A percentile compares a stretch with the other conserved stretches of the same genome.
phyloP scores from a whole-genome alignment of 2,113 vertebrate genomes.

The Pavo muticus region DNA sequence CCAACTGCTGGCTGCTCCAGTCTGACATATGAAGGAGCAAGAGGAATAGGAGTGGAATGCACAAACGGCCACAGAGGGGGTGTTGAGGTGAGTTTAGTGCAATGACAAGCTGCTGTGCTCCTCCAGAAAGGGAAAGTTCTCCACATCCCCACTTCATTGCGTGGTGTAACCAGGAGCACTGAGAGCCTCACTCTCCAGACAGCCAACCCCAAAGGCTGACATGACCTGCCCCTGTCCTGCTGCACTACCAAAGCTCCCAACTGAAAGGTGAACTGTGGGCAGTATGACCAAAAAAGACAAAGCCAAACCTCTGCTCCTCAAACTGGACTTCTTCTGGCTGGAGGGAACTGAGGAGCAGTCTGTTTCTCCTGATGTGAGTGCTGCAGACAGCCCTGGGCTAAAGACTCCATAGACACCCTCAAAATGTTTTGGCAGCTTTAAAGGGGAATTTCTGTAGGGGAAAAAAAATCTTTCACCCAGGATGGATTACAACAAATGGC shows the following conservation, averaged over 20 bases:
- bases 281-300: background rate
- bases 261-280: background rate
- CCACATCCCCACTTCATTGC: rapidly evolving
- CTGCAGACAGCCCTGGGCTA: background rate
- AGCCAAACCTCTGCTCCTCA: background rate
- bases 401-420: background rate
- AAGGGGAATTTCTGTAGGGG: background rate
- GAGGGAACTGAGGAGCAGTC: background rate
- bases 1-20: background rate
- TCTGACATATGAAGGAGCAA: background rate
- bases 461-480: background rate
- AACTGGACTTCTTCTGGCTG: background rate
- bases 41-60: rapidly evolving
- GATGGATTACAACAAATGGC: background rate
- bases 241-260: background rate
- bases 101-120: background rate
- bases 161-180: background rate
- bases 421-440: background rate
- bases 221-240: rapidly evolving
- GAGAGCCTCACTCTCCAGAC: background rate
- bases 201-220: background rate
- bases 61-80: rapidly evolving
- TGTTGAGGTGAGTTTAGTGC: background rate
- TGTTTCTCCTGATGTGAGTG: background rate
- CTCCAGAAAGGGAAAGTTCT: background rate